A percentile compares a stretch with the other conserved stretches of the same genome.
phyloP scores from a whole-genome alignment of 1,140 invertebrate genomes.

The Pectinophora gossypiella region DNA sequence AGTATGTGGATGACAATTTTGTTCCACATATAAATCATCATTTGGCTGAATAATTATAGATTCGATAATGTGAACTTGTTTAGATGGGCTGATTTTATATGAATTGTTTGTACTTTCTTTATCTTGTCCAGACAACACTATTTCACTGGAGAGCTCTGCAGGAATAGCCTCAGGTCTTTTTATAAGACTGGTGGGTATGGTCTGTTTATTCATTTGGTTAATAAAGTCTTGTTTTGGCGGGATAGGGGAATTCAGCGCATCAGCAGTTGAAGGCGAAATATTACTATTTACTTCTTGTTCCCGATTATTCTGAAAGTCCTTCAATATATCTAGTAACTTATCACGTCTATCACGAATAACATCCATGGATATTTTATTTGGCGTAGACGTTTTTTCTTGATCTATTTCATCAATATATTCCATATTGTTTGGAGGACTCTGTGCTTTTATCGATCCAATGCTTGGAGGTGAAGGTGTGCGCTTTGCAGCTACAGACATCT shows the following conservation, averaged over 20 bases:
- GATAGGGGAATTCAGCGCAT: no score
- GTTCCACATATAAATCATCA: conserved; percentile 7
- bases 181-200: no score
- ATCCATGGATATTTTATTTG: conserved; percentile 24
- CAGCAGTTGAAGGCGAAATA: no score
- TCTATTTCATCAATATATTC: not conserved
- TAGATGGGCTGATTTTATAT: conserved; percentile 37
- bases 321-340: conserved; percentile 40
- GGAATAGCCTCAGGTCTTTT: no score
- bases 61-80: conserved; percentile 47
- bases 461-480: not conserved
- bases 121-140: no score
- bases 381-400: not conserved
- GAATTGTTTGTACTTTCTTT: no score
- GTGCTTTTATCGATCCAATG: not conserved
- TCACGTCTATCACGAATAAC: conserved; percentile 42
- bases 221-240: no score
- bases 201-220: no score
- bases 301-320: conserved; percentile 40
- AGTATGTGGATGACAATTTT: no score
- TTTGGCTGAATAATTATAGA: conserved; percentile 27
- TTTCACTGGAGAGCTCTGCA: no score
- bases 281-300: conserved; percentile 10
- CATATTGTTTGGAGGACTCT: not conserved
- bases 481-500: not conserved